Base-by-base conservation (phyloP, 2,888 invertebrate species). In the Hypolimnas misippus region DNA sequence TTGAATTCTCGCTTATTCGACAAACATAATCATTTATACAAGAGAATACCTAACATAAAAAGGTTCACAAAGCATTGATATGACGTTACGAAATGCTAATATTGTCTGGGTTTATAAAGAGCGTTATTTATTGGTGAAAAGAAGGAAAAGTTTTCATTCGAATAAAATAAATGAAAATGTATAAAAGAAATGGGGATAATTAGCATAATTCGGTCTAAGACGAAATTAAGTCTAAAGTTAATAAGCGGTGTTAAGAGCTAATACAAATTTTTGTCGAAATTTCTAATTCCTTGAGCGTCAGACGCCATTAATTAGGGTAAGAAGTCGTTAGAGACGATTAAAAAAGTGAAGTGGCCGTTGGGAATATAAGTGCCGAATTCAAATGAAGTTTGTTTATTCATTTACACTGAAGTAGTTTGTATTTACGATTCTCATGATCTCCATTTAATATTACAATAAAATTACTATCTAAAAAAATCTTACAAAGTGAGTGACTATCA, bases 301-400 rank as follows among this genome's bases (percentile, higher is more conserved):
- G 81, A 78, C 73, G 73, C 78, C 86, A 86, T 90, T 87, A 89
- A 89, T 90, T 87, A 87, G 79, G 77, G 76, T 70, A 75, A 82
- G 77, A 76, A 84, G 85, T 86, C 85, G 86, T 89, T 87, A 89
- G 80, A 78, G 80, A 70, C 82, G 77, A 84, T 89, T 88, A 84
- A 84, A 87, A 86, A 83, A 80, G 76, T 79, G 76, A 76, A 83
- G 77, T 73, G 77, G 75, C 70, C 68, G 76, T 70, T 72, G 63
- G 68, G 84, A 86, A 86, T 84, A 83, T 83, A 83, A 84, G 81
- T 71, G 72, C 66, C 61, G 67, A 77, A 76, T 71, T 69, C 56
- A 67, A 59, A 63, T 56, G 55, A 44, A 51, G 42, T 51, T 65
- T 52, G 55, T 66, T 55, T 58, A 61, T 55, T 59, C 44, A 52